A percentile compares a stretch with the other conserved stretches of the same genome.
Conservation (phyloP, 2,797 vertebrate genomes). For the Strix occidentalis region DNA sequence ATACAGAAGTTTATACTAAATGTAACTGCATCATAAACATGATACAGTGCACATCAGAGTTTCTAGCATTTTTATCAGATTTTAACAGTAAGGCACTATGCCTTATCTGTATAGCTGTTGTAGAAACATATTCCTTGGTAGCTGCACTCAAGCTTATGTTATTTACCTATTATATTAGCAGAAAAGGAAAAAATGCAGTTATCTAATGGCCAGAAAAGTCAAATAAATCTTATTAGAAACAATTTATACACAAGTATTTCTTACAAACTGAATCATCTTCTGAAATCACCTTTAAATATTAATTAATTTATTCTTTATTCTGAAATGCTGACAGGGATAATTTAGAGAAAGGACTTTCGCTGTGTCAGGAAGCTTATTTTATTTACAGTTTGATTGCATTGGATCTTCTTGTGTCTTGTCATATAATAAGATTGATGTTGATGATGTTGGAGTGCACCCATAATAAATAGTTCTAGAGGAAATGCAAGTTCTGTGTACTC, state of each 20-base stretch:
- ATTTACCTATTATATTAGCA: neutral
- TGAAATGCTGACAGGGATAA: neutral
- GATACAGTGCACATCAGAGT: neutral
- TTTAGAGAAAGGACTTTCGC: neutral
- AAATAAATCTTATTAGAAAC: neutral
- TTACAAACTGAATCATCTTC: neutral
- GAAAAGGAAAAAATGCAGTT: neutral
- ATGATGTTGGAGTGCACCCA: neutral
- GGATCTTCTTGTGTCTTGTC: neutral
- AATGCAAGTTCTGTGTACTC: neutral
- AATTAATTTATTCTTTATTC: neutral
- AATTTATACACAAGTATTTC: neutral
- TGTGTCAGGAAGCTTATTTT: neutral
- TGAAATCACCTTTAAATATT: neutral
- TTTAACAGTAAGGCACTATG: neutral
- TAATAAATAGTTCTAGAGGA: slow-evolving; percentile 7
- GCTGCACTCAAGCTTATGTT: neutral
- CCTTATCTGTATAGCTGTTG: neutral
- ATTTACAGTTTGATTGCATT: neutral
- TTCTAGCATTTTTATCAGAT: neutral
- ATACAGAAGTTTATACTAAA: neutral
- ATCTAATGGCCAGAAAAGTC: neutral
- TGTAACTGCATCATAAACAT: neutral
- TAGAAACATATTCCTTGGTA: neutral
- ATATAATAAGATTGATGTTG: neutral